Percentiles rank a stretch among this genome's conserved stretches.
These are phyloP conservation scores for Agrochola lota DNA, from an alignment of 2,888 invertebrate genomes.

Conservation along the genomic window DNA sequence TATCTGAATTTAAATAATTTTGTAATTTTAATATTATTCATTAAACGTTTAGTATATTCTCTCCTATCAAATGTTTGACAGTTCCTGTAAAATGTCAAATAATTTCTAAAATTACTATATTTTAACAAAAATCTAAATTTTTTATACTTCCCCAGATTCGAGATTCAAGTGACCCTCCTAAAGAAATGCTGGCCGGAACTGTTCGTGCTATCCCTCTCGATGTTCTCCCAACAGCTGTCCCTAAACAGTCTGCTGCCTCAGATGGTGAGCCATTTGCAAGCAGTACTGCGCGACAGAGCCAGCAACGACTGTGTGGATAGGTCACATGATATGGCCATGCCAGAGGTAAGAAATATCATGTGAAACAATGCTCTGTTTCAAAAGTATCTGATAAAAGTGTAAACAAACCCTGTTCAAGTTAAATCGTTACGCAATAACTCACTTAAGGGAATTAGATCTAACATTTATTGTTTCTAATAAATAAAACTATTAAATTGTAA, in stretches of 20 bases:
- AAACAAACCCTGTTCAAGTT: too few species aligned
- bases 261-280: conserved; percentile 95
- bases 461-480: too few species aligned
- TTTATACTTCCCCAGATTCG: conserved; percentile 89
- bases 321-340: conserved; percentile 64
- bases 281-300: conserved; percentile 87
- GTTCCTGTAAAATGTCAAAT: background rate
- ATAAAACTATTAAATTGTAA: too few species aligned
- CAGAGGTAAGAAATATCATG: conserved; percentile 69
- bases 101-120: background rate
- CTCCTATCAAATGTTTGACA: background rate
- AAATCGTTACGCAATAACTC: too few species aligned
- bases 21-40: background rate
- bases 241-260: conserved; percentile 95
- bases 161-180: conserved; percentile 95
- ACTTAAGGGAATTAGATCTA: too few species aligned
- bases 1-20: background rate
- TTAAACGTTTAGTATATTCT: too few species aligned
- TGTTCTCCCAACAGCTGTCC: conserved; percentile 94
- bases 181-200: conserved; percentile 98
- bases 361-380: background rate
- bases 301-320: conserved; percentile 65
- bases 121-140: background rate
- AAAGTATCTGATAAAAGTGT: background rate
- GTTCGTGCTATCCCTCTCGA: conserved; percentile 97